Conservation (phyloP, 2,113 vertebrate genomes). For the Lophochroa leadbeateri region DNA sequence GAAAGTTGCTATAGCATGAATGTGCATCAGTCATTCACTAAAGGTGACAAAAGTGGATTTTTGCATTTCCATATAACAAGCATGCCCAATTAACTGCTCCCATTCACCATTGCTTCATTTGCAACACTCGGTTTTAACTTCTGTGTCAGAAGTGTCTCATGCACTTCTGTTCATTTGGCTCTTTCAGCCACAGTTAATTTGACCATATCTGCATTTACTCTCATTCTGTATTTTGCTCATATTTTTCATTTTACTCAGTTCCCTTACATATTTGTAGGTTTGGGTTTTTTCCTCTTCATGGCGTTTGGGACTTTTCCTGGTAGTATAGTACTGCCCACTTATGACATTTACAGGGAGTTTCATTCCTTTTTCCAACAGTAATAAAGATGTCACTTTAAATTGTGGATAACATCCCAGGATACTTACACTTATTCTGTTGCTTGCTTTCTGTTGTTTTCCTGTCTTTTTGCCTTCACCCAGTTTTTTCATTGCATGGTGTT, state of each 20-base stretch:
- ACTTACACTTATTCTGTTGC: neutral
- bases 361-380: neutral
- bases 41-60: neutral
- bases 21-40: neutral
- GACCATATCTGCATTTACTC: neutral
- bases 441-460: neutral
- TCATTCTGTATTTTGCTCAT: neutral
- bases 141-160: neutral
- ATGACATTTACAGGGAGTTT: neutral
- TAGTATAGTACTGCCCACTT: neutral
- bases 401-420: neutral
- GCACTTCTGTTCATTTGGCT: neutral
- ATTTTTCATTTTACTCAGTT: neutral
- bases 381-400: neutral
- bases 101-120: neutral
- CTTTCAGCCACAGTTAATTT: neutral
- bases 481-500: neutral
- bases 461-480: neutral
- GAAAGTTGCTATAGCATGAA: neutral
- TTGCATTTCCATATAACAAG: neutral
- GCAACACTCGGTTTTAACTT: neutral
- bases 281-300: fast-evolving
- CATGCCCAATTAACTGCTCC: neutral
- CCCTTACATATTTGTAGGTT: neutral
- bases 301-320: neutral